These are phyloP conservation scores for Rhea pennata DNA, from an alignment of 2,113 vertebrate genomes.

Conservation along the genomic window DNA sequence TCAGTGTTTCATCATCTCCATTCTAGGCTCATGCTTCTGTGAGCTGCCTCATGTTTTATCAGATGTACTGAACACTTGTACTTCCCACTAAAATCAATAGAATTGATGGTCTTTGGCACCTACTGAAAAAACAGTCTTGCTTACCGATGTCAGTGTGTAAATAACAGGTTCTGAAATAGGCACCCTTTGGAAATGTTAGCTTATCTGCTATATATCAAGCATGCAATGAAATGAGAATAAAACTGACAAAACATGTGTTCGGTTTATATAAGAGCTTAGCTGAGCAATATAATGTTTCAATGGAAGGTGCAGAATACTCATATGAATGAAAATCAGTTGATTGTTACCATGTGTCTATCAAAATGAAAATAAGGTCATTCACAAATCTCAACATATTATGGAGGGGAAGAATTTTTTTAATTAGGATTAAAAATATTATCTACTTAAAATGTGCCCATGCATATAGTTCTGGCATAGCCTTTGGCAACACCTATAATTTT, in stretches of 20 bases:
- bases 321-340: conserved; percentile 75
- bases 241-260: background rate
- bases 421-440: conserved; percentile 87
- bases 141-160: background rate
- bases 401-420: conserved; percentile 74
- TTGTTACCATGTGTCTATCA: conserved; percentile 60
- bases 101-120: background rate
- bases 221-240: background rate
- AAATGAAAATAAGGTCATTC: conserved; percentile 80
- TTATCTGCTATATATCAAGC: background rate
- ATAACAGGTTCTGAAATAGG: background rate
- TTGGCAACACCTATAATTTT: conserved; percentile 81
- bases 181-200: background rate
- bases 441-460: conserved; percentile 78
- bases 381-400: conserved; percentile 73
- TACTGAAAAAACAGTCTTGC: background rate
- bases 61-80: background rate
- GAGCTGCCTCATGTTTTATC: background rate
- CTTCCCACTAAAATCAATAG: background rate
- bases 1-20: background rate
- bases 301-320: background rate
- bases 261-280: background rate
- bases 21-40: background rate
- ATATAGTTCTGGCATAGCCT: conserved; percentile 73
- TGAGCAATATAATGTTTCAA: background rate